phyloP scores from a whole-genome alignment of 2,113 vertebrate species.

The Rhinolophus sinicus region DNA sequence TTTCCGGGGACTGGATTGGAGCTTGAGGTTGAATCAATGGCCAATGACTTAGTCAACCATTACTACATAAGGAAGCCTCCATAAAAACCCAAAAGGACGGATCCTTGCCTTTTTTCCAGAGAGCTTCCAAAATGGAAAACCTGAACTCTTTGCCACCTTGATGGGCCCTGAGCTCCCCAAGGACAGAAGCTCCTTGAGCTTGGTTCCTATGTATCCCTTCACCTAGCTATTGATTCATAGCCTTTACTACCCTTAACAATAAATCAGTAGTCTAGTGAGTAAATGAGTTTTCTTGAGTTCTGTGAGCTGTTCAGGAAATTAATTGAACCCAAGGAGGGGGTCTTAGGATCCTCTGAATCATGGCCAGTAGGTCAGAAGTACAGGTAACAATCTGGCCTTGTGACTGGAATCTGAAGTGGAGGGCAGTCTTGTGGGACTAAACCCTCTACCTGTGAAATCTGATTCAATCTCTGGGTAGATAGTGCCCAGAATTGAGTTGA shows the following conservation, averaged over 20 bases:
- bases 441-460: neutral
- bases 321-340: neutral
- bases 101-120: neutral
- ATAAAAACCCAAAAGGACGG: neutral
- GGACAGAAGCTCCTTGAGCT: neutral
- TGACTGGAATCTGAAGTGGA: neutral
- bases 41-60: neutral
- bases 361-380: neutral
- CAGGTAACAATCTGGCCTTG: neutral
- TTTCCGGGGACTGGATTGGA: too few species aligned
- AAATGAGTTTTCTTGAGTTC: neutral
- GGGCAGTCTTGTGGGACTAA: neutral
- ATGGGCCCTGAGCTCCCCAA: neutral
- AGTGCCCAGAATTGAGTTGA: neutral
- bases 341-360: neutral
- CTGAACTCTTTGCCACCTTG: neutral
- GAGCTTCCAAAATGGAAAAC: neutral
- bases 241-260: too few species aligned
- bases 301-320: neutral
- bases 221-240: neutral
- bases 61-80: neutral
- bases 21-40: neutral
- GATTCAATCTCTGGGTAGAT: neutral
- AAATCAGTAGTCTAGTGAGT: neutral
- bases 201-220: neutral